These are phyloP conservation scores for Meloe dianella DNA, from an alignment of 2,888 invertebrate species.

Conservation along the genomic window DNA sequence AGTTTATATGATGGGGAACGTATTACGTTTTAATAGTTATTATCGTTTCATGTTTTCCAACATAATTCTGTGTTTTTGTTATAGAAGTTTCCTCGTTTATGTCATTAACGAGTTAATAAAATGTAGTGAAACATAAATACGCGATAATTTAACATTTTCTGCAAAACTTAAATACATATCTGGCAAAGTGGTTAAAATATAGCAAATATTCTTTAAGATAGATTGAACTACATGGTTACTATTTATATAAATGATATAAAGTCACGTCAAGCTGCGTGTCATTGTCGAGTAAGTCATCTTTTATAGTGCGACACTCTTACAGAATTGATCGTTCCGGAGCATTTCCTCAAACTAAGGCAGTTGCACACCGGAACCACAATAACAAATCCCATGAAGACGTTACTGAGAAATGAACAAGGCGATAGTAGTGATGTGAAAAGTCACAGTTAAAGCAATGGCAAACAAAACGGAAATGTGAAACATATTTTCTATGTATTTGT, in stretches of 20 bases:
- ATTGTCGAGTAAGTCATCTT: conserved; percentile 35
- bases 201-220: not conserved
- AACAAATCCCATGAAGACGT: not conserved
- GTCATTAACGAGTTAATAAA: conserved; percentile 9
- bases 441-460: not conserved
- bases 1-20: not conserved
- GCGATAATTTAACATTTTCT: not conserved
- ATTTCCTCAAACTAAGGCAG: conserved; percentile 9
- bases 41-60: conserved; percentile 1
- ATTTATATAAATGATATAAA: conserved; percentile 17
- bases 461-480: not conserved
- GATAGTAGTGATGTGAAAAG: not conserved
- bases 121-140: not conserved
- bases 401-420: not conserved
- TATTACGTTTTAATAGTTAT: conserved; percentile 5
- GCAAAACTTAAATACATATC: not conserved
- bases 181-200: not conserved
- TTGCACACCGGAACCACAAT: conserved; percentile 1
- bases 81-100: not conserved
- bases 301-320: conserved; percentile 26
- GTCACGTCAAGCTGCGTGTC: conserved; percentile 39
- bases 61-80: conserved; percentile 3
- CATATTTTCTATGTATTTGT: too few species aligned
- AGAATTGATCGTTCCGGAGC: conserved; percentile 20
- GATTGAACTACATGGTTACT: not conserved